A percentile compares a stretch with the other conserved stretches of the same genome.
Conservation (phyloP, 2,888 invertebrate genomes). For the Leptinotarsa rubiginosa region DNA sequence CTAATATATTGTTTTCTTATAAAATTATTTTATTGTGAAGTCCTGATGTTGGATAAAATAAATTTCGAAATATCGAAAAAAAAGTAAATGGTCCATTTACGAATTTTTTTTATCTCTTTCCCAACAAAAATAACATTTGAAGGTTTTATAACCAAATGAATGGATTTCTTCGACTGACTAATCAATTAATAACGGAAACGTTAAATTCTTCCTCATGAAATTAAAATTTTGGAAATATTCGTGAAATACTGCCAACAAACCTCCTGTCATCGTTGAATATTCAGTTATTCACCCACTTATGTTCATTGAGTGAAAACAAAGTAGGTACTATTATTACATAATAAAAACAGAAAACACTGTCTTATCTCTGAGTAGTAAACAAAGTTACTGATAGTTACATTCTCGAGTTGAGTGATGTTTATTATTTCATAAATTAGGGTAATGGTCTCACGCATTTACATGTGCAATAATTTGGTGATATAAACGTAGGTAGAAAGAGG, state of each 20-base stretch:
- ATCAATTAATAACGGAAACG: too few relatives aligned
- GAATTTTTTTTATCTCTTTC: too few relatives aligned
- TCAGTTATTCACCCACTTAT: neutral
- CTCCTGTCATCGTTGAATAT: neutral
- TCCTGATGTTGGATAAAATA: too few relatives aligned
- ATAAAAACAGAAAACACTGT: neutral
- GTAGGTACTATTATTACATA: neutral
- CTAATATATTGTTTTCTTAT: too few relatives aligned
- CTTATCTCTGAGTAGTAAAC: constrained; percentile 4
- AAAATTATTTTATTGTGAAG: too few relatives aligned
- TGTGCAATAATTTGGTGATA: neutral
- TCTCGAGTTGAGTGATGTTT: constrained; percentile 1
- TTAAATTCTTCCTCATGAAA: neutral
- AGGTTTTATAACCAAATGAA: too few relatives aligned
- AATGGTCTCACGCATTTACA: neutral
- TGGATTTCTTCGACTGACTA: too few relatives aligned
- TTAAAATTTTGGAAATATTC: neutral
- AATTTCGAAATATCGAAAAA: too few relatives aligned
- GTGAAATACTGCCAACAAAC: neutral
- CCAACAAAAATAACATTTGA: too few relatives aligned
- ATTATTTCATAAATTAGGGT: constrained; percentile 5
- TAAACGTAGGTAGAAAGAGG: neutral
- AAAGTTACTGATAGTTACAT: neutral
- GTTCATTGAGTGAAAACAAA: neutral
- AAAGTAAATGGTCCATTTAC: too few relatives aligned